phyloP scores from a whole-genome alignment of 2,797 vertebrate species.

The Lepus townsendii region DNA sequence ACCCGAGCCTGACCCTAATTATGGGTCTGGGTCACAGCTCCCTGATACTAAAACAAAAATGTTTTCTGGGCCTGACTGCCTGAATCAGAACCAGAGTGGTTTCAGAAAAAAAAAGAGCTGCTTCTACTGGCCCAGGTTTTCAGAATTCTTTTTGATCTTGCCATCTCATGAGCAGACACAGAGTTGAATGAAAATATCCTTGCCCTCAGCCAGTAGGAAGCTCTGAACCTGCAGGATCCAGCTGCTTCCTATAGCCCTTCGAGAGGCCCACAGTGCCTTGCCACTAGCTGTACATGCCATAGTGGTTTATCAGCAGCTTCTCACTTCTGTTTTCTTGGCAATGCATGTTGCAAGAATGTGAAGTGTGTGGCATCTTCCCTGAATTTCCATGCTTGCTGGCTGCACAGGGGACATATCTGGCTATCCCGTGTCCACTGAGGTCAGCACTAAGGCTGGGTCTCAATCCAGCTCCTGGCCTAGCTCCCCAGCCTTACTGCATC shows the following conservation, averaged over 20 bases:
- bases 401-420: background rate
- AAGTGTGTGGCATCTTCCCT: no score
- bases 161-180: background rate
- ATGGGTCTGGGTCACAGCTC: background rate
- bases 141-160: background rate
- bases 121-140: background rate
- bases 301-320: background rate
- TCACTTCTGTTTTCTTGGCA: background rate
- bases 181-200: background rate
- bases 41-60: background rate
- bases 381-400: background rate
- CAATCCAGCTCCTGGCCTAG: background rate
- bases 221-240: background rate
- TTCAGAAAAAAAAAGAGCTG: background rate
- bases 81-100: background rate
- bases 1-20: background rate
- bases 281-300: no score
- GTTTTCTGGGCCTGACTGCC: background rate
- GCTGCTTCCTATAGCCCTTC: no score
- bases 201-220: background rate
- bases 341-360: background rate
- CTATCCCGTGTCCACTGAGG: background rate
- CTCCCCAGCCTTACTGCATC: background rate
- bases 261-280: background rate
- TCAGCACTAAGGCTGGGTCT: background rate